Conservation (phyloP, 2,888 invertebrate genomes). For the Heliconius hortense region DNA sequence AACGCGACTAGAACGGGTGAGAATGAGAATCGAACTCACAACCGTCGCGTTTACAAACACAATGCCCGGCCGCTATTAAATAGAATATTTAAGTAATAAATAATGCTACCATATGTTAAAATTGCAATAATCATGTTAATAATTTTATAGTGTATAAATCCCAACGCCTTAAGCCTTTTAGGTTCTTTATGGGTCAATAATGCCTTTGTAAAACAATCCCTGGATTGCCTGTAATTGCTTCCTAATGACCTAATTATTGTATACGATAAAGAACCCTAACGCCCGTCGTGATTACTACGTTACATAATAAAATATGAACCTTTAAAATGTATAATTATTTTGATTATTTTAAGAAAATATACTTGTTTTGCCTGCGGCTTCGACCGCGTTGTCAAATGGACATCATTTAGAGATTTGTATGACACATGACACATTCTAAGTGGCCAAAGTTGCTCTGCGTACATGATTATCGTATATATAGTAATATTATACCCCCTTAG, state of each 20-base stretch:
- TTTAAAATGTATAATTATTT: neutral
- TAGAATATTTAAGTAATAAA: neutral
- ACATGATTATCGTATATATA: too few relatives aligned
- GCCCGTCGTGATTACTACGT: constrained; percentile 13
- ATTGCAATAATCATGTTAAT: constrained; percentile 6
- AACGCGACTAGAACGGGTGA: too few relatives aligned
- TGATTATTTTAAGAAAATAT: neutral
- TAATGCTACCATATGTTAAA: neutral
- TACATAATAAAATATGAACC: neutral
- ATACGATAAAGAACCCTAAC: constrained; percentile 10
- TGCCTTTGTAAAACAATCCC: constrained; percentile 12
- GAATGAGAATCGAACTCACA: neutral
- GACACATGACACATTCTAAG: too few relatives aligned
- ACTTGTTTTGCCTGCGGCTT: neutral
- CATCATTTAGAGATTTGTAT: too few relatives aligned
- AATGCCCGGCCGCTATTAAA: neutral
- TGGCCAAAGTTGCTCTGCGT: too few relatives aligned
- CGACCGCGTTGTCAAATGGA: neutral
- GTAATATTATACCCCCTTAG: too few relatives aligned
- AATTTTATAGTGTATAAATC: constrained; percentile 10
- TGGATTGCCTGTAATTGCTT: constrained; percentile 24
- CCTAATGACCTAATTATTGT: constrained; percentile 14
- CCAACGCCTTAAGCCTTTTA: constrained; percentile 8
- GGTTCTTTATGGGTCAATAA: constrained; percentile 15
- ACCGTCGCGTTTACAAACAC: neutral